Base-by-base conservation (phyloP, 2,888 invertebrate species). In the Melanargia galathea region DNA sequence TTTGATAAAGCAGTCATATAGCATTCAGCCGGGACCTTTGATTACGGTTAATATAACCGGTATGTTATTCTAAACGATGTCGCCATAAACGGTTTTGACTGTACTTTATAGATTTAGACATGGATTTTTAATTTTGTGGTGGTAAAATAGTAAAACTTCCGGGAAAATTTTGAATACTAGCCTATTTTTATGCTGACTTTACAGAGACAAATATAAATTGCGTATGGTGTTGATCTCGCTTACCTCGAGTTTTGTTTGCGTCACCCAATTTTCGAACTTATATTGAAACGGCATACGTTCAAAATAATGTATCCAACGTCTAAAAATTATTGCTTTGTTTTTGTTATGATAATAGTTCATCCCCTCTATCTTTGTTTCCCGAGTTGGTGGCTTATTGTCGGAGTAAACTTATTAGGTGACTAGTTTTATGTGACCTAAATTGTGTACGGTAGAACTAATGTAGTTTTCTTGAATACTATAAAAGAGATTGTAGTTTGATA, bases 261-360 rank as follows among this genome's bases (percentile, higher is more conserved):
- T 63, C 60, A 64, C 64, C 57, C 62, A 51, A 68, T 62, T 64
- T 63, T 66, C 64, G 57, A 66, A 64, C 61, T 66, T 65, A 62
- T 62, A 62, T 63, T 49, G 65, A 62, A 59, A 63, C 49, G 56
- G 63, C 56, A 66, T 63, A 64, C 60, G 57, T 71, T 67, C 70
- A 63, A 73, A 77, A 78, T 75, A 77, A 78, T 75, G 79, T 74
- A 73, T 72, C 71, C 64, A 70, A 71, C 63, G 69, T 75, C 73
- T 70, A 66, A 79, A 73, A 82, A 78, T 82, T 82, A 85, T 84
- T 70, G 74, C 76, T 75, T 81, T 86, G 83, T 86, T 86, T 85
- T 83, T 74, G 76, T 76, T 58, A 60, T 60, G 40, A 48, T 7
- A 66, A 62, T 67, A 72, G 71, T 71, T 72, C 68, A 71, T 72